Evolutionary conservation across 2,797 vertebrate genomes (phyloP).

Genomic region (Molossus molossus): DNA sequence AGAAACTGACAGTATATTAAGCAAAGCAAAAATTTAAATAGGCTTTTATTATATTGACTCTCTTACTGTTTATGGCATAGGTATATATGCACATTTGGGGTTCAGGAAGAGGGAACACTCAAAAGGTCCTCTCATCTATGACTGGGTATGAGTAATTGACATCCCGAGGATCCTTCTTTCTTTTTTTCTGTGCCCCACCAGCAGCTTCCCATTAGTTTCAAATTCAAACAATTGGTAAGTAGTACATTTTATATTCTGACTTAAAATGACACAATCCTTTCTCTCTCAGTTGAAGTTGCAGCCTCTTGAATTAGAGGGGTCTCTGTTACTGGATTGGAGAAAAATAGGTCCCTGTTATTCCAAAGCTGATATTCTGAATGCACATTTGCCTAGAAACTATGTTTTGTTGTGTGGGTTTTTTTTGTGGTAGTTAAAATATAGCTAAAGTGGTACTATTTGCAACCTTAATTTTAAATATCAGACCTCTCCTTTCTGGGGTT

Average conservation of each 20-base stretch:
- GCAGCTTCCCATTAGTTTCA: slow-evolving; percentile 15
- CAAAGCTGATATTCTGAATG: slow-evolving; percentile 31
- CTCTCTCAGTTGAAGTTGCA: slow-evolving; percentile 33
- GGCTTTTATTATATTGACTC: background rate
- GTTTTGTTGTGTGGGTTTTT: slow-evolving; percentile 15
- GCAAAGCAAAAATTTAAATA: slow-evolving; percentile 16
- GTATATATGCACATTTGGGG: background rate
- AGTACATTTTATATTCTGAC: background rate
- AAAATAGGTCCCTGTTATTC: background rate
- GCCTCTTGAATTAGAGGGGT: slow-evolving; percentile 18
- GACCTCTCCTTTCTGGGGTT: slow-evolving; percentile 28
- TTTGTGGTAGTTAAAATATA: slow-evolving; percentile 37
- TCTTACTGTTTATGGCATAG: background rate
- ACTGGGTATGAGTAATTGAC: background rate
- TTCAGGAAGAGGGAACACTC: background rate
- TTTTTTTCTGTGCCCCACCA: slow-evolving; percentile 21
- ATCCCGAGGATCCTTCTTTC: background rate
- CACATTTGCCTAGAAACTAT: background rate
- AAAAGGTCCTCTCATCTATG: background rate
- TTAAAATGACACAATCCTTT: slow-evolving; percentile 30
- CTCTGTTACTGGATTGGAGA: background rate
- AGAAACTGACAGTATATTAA: slow-evolving; percentile 42
- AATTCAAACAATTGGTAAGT: background rate
- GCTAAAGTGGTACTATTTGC: background rate
- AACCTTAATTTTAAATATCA: slow-evolving; percentile 61